Evolutionary conservation across 2,113 vertebrate genomes (phyloP).

Genomic region (Boulengeromyrus knoepffleri): DNA sequence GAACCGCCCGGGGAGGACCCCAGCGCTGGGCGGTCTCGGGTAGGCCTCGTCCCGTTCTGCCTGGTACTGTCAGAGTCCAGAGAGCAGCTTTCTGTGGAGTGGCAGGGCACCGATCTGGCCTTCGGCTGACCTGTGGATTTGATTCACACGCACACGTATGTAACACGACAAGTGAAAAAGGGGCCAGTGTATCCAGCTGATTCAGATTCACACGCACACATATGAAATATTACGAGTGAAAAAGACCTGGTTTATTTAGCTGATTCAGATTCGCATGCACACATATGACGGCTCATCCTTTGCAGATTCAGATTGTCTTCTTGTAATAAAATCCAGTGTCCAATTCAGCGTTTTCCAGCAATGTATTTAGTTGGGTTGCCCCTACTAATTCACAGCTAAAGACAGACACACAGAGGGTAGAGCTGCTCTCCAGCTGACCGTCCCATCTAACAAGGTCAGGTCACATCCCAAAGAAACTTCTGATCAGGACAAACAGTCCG

Average conservation of each 20-base stretch:
- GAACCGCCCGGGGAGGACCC: conserved; percentile 54
- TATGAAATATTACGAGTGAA: background rate
- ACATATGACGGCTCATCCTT: background rate
- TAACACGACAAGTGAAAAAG: background rate
- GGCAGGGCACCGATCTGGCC: conserved; percentile 47
- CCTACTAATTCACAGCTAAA: background rate
- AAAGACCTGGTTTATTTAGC: background rate
- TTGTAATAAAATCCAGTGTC: background rate
- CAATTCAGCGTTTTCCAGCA: background rate
- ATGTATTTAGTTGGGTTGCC: background rate
- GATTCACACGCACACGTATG: background rate
- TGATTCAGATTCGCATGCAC: background rate
- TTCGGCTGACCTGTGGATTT: conserved; percentile 58
- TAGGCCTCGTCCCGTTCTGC: conserved; percentile 47
- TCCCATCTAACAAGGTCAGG: background rate
- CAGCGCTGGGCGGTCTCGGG: conserved; percentile 48
- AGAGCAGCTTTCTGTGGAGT: conserved; percentile 43
- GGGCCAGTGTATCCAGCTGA: background rate
- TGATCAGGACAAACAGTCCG: background rate
- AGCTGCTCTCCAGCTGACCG: background rate
- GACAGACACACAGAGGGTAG: background rate
- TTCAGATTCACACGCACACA: background rate
- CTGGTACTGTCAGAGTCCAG: conserved; percentile 36
- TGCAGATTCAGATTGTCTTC: background rate
- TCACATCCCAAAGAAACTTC: background rate